These are phyloP conservation scores for Dipodomys merriami DNA, from an alignment of 2,113 vertebrate genomes.

Conservation along the genomic window DNA sequence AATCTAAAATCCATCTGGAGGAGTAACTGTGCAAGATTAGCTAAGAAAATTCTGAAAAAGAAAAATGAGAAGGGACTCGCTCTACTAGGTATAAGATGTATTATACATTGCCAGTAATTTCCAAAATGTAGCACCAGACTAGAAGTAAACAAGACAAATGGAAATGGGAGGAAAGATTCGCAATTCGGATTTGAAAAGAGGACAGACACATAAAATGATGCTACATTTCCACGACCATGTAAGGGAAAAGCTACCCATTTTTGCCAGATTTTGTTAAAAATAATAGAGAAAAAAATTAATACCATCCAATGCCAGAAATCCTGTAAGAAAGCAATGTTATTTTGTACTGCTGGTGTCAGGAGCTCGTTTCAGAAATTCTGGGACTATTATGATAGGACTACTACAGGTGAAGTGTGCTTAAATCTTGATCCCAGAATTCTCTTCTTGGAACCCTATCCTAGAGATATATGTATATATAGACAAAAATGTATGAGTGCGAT, in stretches of 20 bases:
- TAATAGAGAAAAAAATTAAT: neutral
- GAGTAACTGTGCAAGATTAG: neutral
- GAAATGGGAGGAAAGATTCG: neutral
- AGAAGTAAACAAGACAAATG: neutral
- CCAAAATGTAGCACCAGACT: neutral
- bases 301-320: neutral
- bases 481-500: neutral
- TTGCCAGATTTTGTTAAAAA: neutral
- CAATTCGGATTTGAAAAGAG: neutral
- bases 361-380: neutral
- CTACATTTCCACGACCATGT: neutral
- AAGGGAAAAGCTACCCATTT: neutral
- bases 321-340: neutral
- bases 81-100: neutral
- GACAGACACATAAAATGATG: neutral
- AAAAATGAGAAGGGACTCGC: neutral
- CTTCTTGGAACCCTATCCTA: neutral
- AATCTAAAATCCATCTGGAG: constrained; percentile 22
- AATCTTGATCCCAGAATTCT: neutral
- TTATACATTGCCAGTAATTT: neutral
- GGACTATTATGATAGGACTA: neutral
- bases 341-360: neutral
- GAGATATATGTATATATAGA: neutral
- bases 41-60: constrained; percentile 9
- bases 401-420: neutral